phyloP scores from a whole-genome alignment of 2,113 vertebrate species.

The Scatophagus argus region DNA sequence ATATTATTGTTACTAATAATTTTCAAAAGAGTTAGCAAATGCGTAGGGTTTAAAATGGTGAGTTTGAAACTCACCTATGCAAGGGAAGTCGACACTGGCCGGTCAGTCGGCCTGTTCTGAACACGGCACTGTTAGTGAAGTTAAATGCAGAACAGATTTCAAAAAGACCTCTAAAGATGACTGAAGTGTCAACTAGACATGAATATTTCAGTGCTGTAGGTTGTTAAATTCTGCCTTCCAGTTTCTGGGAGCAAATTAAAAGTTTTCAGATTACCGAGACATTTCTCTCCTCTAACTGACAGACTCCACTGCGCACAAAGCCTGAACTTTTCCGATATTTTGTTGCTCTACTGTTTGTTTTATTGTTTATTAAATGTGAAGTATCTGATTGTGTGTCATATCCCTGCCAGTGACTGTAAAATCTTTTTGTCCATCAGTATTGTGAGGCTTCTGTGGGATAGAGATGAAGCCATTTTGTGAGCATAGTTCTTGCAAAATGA shows the following conservation, averaged over 20 bases:
- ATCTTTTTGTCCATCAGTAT: slow-evolving; percentile 48
- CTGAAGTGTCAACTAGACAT: slow-evolving; percentile 28
- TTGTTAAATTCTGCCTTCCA: slow-evolving; percentile 29
- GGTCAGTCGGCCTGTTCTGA: too few relatives aligned
- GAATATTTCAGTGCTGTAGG: slow-evolving; percentile 25
- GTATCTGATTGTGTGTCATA: slow-evolving; percentile 12
- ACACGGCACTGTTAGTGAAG: too few relatives aligned
- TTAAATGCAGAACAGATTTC: slow-evolving; percentile 6
- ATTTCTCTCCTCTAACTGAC: slow-evolving; percentile 17
- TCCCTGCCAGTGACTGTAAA: slow-evolving; percentile 30
- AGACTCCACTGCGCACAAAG: neutral
- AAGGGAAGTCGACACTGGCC: too few relatives aligned
- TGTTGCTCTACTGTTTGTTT: neutral
- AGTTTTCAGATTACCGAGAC: slow-evolving; percentile 5
- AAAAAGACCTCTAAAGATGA: slow-evolving; percentile 13
- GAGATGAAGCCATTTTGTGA: slow-evolving; percentile 77
- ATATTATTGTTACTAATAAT: too few relatives aligned
- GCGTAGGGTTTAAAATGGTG: too few relatives aligned
- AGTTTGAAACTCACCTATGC: too few relatives aligned
- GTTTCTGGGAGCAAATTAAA: slow-evolving; percentile 23
- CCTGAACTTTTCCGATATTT: slow-evolving; percentile 16
- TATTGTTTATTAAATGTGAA: slow-evolving; percentile 18
- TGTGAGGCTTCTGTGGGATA: slow-evolving; percentile 55
- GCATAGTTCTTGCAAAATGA: slow-evolving; percentile 76
- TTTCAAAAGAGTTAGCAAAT: too few relatives aligned